Evolutionary conservation across 2,888 invertebrate species (phyloP).

Genomic region (Mermis nigrescens): DNA sequence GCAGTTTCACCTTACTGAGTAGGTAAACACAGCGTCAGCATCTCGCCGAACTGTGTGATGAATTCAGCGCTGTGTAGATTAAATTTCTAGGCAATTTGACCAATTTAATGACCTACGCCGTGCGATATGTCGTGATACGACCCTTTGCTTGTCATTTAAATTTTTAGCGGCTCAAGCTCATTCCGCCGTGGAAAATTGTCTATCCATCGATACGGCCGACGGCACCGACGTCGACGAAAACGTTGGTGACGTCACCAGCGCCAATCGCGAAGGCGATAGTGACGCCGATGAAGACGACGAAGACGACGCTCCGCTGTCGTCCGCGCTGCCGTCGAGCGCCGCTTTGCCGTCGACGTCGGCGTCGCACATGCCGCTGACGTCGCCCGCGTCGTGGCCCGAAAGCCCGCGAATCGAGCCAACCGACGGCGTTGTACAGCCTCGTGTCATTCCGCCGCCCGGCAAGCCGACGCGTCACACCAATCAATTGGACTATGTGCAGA

Average conservation of each 20-base stretch:
- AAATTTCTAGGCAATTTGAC: too few species aligned
- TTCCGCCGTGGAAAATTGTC: too few species aligned
- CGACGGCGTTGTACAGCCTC: constrained; percentile 64
- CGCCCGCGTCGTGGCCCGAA: background rate
- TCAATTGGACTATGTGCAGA: constrained; percentile 74
- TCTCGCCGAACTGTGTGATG: too few species aligned
- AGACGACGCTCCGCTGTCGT: background rate
- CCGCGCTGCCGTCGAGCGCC: background rate
- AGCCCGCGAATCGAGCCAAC: constrained; percentile 55
- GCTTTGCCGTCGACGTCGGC: background rate
- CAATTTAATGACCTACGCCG: too few species aligned
- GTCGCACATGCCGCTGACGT: background rate
- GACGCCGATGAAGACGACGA: background rate
- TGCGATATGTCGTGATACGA: too few species aligned
- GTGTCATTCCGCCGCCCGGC: constrained; percentile 57
- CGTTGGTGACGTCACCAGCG: background rate
- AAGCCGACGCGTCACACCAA: constrained; percentile 80
- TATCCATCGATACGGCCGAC: background rate
- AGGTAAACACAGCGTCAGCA: too few species aligned
- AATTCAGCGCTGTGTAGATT: too few species aligned
- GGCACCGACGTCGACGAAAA: background rate
- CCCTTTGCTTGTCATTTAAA: too few species aligned
- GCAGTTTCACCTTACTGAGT: too few species aligned
- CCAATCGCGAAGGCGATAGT: background rate
- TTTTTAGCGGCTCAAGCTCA: too few species aligned